phyloP scores from a whole-genome alignment of 2,113 vertebrate species.

The Phocoena phocoena region DNA sequence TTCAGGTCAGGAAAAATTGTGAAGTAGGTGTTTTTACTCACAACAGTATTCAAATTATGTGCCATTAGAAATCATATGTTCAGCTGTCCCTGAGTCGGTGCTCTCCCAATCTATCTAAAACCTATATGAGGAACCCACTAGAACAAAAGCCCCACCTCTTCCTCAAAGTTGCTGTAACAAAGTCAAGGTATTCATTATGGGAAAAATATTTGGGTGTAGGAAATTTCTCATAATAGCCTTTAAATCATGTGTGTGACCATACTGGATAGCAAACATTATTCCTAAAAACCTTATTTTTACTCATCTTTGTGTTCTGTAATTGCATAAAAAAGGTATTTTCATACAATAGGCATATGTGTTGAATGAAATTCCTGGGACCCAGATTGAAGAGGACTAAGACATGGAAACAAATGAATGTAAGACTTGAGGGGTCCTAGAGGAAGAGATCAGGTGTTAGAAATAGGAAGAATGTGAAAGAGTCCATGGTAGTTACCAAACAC shows the following conservation, averaged over 20 bases:
- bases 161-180: not conserved
- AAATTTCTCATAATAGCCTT: not conserved
- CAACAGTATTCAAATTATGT: not conserved
- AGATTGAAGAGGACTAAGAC: not conserved
- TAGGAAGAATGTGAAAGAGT: not conserved
- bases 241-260: not conserved
- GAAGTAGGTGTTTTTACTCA: not conserved
- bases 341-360: not conserved
- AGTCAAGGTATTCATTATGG: not conserved
- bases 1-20: not conserved
- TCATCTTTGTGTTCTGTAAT: not conserved
- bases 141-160: not conserved
- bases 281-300: not conserved
- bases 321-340: not conserved
- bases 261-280: not conserved
- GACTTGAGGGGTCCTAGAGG: not conserved
- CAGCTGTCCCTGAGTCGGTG: not conserved
- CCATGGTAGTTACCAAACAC: not conserved
- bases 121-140: not conserved
- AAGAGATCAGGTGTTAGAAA: not conserved
- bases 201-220: not conserved
- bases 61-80: not conserved
- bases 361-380: not conserved
- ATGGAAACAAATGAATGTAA: not conserved
- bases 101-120: not conserved